Evolutionary conservation across 2,113 vertebrate species (phyloP), one percentile per base, ranked within the genome.

Genomic region (Rhabdornis inornatus): DNA sequence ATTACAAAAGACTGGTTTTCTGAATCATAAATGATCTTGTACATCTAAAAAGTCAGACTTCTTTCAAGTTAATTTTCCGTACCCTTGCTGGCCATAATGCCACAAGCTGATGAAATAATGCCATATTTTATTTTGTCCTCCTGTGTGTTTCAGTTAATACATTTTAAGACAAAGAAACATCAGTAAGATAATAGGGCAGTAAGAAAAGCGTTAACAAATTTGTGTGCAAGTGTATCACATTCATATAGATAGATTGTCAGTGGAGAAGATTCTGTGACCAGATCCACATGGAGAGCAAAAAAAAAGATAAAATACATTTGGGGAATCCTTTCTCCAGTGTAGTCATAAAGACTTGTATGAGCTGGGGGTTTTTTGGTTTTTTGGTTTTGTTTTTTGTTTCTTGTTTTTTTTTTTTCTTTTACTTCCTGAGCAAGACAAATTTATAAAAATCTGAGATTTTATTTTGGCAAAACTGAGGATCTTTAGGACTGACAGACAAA

Each of bases 141-240:
- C 31, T 39, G 3, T 25, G 37, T 50, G 17, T 68, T 80, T 79
- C 59, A 53, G 8, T 37, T 55, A 39, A 69, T 0, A 1, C 22
- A 47, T 42, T 65, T 81, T 56, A 90, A 87, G 69, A 52, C 7
- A 49, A 74, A 72, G 18, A 47, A 52, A 37, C 24, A 53, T 13
- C 19, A 37, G 14, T 40, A 45, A 4, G 3, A 6, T 61, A 40
- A 20, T 19, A 37, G 13, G 12, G 5, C 1, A 0, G 3, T 53
- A 53, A 31, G 18, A n/a, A 86, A 71, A 70, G 7, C 23, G 17
- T n/a, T 53, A 68, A 50, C 1, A 82, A 75, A 65, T 4, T 3
- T 23, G 2, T 11, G 11, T 78, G 25, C 27, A 70, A 47, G 8
- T 13, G 7, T 21, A 39, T 31, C 17, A 12, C 13, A 44, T 27